Base-by-base conservation (phyloP, 2,888 invertebrate genomes). In the Drosophila prolongata region DNA sequence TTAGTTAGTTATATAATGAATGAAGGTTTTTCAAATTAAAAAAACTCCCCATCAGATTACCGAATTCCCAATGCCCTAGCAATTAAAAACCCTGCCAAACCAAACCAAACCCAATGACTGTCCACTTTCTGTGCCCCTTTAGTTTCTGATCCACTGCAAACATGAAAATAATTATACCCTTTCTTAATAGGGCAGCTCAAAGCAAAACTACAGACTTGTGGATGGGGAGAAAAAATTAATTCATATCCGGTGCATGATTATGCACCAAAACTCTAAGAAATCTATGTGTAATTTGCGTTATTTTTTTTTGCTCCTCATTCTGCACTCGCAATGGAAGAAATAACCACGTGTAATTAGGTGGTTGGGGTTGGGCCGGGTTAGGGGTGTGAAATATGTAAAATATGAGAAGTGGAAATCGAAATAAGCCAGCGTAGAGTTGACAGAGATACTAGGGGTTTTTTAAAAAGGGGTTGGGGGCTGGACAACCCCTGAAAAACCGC, bases 241-340 rank as follows among this genome's bases (percentile, higher is more conserved):
- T 90, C 90, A 90, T 87, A 89, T 89, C 89, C 89, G 90, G 89
- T 79, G 76, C 69, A 88, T 90, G 89, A 89, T 89, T 90, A 88
- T 89, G 83, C 80, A 85, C 67, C 82, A 76, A 77, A 89, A 82
- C 87, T 87, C 87, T 83, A 89, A 89, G 87, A 89, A 82, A 82
- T 83, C 84, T 77, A 61, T 74, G 70, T 79, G 75, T 74, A 79
- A 77, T 83, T 70, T 69, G 49, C 47, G 68, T 49, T 47, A 47
- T 54, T 68, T 47, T 65, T 52, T 52, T 50, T 35, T 43, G 10
- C 54, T 67, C 46, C 43, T 40, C 65, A 46, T 68, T 60, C 46
- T 13, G 59, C 52, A 46, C 40, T 56, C 27, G 70, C 43, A 46
- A 13, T 10, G 44, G 30, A 9, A 46, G 46, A 59, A 69, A 42